Conservation (phyloP, 2,797 vertebrate genomes). For the Microctenopoma steveboyesi region DNA sequence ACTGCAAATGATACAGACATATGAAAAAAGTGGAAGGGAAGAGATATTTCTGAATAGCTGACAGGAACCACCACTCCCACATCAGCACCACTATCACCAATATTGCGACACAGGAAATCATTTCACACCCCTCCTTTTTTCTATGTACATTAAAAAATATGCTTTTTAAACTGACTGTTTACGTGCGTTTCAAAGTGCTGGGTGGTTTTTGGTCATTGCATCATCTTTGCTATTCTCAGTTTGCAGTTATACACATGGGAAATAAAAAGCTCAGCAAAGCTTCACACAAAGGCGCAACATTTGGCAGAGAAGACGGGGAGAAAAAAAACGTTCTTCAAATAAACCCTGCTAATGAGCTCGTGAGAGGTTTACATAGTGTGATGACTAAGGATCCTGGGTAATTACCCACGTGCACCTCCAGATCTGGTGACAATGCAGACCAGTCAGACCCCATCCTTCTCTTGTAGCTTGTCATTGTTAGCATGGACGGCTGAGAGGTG, state of each 20-base stretch:
- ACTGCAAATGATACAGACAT: conserved; percentile 65
- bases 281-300: conserved; percentile 42
- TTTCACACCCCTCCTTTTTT: neutral
- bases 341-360: conserved; percentile 66
- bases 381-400: conserved; percentile 76
- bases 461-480: conserved; percentile 26
- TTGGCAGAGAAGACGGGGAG: conserved; percentile 40
- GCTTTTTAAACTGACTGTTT: neutral
- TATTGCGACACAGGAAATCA: neutral
- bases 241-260: conserved; percentile 27
- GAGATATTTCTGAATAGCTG: conserved; percentile 46
- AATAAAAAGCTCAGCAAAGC: conserved; percentile 51
- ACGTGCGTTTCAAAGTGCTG: neutral
- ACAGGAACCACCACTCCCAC: neutral
- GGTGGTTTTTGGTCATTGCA: conserved; percentile 23
- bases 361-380: conserved; percentile 66
- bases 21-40: conserved; percentile 37
- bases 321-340: conserved; percentile 68
- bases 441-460: conserved; percentile 46
- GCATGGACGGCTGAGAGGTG: conserved; percentile 9
- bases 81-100: neutral
- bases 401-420: conserved; percentile 67
- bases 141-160: too few species aligned
- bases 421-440: conserved; percentile 63
- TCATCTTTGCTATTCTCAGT: conserved; percentile 18